Percentiles rank a stretch among this genome's conserved stretches.
phyloP scores from a whole-genome alignment of 2,797 vertebrate species.

The Typhlichthys eigenmanni region DNA sequence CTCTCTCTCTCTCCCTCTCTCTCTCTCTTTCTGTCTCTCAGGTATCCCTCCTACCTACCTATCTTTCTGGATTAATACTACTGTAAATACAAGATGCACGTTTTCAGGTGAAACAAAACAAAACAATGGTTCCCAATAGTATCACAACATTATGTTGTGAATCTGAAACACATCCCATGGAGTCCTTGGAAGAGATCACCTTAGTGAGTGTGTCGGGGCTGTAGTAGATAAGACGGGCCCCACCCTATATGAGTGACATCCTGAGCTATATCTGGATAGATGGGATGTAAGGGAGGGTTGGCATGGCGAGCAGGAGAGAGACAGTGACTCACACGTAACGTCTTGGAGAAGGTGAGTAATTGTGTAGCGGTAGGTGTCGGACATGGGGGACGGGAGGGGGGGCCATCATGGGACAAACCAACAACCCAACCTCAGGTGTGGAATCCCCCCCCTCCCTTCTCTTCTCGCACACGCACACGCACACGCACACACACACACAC shows the following conservation, averaged over 20 bases:
- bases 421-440: conserved; percentile 54
- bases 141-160: no score
- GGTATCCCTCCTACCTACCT: no score
- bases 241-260: conserved; percentile 40
- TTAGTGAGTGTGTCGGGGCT: conserved; percentile 12
- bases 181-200: not conserved
- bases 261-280: conserved; percentile 55
- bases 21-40: conserved; percentile 29
- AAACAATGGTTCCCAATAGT: no score
- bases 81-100: no score
- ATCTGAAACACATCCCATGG: not conserved
- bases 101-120: no score
- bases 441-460: conserved; percentile 51
- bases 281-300: not conserved
- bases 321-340: conserved; percentile 65
- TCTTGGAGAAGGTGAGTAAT: conserved; percentile 58
- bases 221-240: conserved; percentile 17
- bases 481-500: conserved; percentile 17
- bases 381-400: not conserved
- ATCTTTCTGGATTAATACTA: no score
- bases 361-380: conserved; percentile 58
- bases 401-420: conserved; percentile 24
- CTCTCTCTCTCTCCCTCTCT: conserved; percentile 1
- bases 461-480: conserved; percentile 17
- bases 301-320: conserved; percentile 37